phyloP scores from a whole-genome alignment of 2,113 vertebrate genomes.

The Aphyosemion australe region DNA sequence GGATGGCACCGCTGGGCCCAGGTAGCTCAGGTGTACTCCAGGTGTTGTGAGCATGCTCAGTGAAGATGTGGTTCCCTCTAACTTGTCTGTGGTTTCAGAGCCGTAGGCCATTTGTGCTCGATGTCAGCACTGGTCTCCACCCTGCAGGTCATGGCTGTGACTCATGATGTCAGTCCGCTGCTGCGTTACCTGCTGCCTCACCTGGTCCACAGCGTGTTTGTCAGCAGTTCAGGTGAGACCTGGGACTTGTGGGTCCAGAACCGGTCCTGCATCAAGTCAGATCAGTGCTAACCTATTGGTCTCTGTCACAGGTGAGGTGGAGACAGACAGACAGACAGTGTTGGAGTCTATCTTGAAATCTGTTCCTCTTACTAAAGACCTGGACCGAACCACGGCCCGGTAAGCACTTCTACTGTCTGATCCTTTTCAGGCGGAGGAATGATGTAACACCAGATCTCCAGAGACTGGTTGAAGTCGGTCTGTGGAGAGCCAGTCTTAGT shows the following conservation, averaged over 20 bases:
- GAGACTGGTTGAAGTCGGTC: not conserved
- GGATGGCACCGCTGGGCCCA: conserved; percentile 79
- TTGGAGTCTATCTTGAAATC: conserved; percentile 82
- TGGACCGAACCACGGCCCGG: conserved; percentile 84
- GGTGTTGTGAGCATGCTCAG: not conserved
- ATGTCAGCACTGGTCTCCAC: conserved; percentile 76
- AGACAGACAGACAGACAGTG: conserved; percentile 5
- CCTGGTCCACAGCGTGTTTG: conserved; percentile 74
- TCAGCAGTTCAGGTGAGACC: conserved; percentile 57
- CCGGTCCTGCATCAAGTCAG: not conserved
- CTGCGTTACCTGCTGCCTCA: conserved; percentile 88
- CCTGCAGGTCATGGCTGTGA: conserved; percentile 80
- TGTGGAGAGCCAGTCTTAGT: not conserved
- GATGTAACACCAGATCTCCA: too few relatives aligned
- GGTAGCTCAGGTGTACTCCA: conserved; percentile 65
- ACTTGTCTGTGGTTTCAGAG: conserved; percentile 69
- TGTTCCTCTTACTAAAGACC: conserved; percentile 80
- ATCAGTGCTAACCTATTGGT: not conserved
- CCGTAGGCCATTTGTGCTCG: conserved; percentile 78
- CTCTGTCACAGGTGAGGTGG: conserved; percentile 66
- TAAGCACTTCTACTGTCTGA: conserved; percentile 50
- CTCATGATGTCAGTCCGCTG: conserved; percentile 85
- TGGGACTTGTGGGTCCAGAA: not conserved
- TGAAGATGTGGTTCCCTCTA: not conserved
- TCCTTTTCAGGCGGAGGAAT: not conserved